Percentiles rank a stretch among this genome's conserved stretches.
Evolutionary conservation across 2,113 vertebrate species (phyloP).

Genomic region (Tinamus guttatus): DNA sequence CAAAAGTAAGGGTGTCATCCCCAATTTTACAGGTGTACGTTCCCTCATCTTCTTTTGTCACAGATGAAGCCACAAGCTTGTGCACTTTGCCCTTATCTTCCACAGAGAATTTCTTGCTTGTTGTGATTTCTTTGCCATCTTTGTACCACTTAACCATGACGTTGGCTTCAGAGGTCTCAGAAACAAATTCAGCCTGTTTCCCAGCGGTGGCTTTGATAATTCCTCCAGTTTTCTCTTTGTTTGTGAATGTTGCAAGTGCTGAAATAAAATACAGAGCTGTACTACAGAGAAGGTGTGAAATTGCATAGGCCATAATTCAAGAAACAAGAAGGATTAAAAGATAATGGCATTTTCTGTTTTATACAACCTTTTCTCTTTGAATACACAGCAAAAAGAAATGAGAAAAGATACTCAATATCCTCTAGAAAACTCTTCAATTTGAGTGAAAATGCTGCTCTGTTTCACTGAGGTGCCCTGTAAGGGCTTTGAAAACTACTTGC

Average conservation of each 20-base stretch:
- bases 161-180: constrained; percentile 69
- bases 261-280: neutral
- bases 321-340: neutral
- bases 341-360: neutral
- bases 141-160: constrained; percentile 73
- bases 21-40: constrained; percentile 84
- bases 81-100: constrained; percentile 82
- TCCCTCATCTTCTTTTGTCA: constrained; percentile 86
- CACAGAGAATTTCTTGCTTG: constrained; percentile 76
- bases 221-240: constrained; percentile 64
- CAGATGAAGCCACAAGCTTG: constrained; percentile 79
- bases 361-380: neutral
- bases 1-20: constrained; percentile 85
- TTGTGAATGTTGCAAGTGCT: constrained; percentile 65
- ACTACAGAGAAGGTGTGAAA: rapidly evolving
- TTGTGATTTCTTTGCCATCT: constrained; percentile 82
- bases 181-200: constrained; percentile 59
- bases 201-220: constrained; percentile 15
- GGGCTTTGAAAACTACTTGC: rapidly evolving
- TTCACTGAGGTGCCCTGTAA: neutral
- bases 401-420: rapidly evolving
- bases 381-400: neutral
- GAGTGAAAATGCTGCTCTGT: neutral
- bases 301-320: neutral
- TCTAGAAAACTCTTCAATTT: rapidly evolving